phyloP scores from a whole-genome alignment of 2,113 vertebrate genomes.

The Hemibagrus wyckioides region DNA sequence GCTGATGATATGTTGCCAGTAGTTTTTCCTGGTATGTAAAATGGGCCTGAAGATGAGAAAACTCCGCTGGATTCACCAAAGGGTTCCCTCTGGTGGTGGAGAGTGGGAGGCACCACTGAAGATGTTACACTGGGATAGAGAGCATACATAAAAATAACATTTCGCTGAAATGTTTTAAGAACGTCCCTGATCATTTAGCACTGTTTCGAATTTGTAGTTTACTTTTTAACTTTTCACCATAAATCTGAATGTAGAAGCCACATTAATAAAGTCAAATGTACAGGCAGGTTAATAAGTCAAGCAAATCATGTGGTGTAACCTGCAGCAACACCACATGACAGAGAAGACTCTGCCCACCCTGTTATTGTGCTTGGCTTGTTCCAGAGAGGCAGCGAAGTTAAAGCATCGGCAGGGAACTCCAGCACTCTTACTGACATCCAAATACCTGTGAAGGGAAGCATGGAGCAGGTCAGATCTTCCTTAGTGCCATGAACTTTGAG shows the following conservation, averaged over 20 bases:
- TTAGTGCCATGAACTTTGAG: background rate
- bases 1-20: too few relatives aligned
- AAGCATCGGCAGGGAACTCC: constrained; percentile 84
- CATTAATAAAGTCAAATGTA: background rate
- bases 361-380: constrained; percentile 85
- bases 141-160: background rate
- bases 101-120: too few relatives aligned
- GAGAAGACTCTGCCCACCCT: constrained; percentile 46
- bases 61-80: too few relatives aligned
- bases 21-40: too few relatives aligned
- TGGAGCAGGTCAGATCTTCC: background rate
- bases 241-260: background rate
- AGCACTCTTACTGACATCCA: constrained; percentile 74
- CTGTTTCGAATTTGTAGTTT: background rate
- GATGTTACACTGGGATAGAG: too few relatives aligned
- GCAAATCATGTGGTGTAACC: background rate
- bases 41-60: too few relatives aligned
- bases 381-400: constrained; percentile 76
- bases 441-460: constrained; percentile 71
- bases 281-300: background rate
- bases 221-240: background rate
- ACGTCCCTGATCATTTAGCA: too few relatives aligned
- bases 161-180: background rate
- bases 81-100: too few relatives aligned
- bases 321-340: background rate